Percentiles rank a stretch among this genome's conserved stretches.
Evolutionary conservation across 2,113 vertebrate genomes (phyloP).

Genomic region (Narcine bancroftii): DNA sequence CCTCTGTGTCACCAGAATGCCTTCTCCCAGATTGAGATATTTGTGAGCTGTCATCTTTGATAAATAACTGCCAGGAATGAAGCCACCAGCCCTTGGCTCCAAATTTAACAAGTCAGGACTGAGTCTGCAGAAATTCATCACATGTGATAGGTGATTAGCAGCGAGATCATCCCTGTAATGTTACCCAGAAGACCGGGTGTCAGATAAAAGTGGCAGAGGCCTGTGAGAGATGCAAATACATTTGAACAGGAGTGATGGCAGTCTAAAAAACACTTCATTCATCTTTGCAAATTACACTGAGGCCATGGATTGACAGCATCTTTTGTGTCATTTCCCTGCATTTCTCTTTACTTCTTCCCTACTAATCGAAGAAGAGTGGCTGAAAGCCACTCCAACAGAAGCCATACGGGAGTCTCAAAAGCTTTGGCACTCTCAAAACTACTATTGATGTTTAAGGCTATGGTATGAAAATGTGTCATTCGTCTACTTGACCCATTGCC

Average conservation of each 20-base stretch:
- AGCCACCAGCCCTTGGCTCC: constrained; percentile 50
- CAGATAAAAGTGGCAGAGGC: constrained; percentile 52
- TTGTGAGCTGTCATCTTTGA: constrained; percentile 98
- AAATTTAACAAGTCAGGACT: constrained; percentile 52
- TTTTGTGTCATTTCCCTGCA: constrained; percentile 30
- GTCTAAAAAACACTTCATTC: constrained; percentile 51
- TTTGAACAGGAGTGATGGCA: constrained; percentile 50
- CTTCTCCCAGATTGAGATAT: constrained; percentile 95
- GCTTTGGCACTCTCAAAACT: constrained; percentile 1
- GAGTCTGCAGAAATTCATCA: constrained; percentile 58
- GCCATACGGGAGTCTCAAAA: background rate
- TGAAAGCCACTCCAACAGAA: background rate
- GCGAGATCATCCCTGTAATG: constrained; percentile 47
- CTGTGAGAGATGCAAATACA: constrained; percentile 52
- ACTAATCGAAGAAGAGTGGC: constrained; percentile 32
- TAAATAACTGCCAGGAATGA: constrained; percentile 85
- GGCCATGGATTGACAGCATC: constrained; percentile 47
- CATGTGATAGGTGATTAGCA: constrained; percentile 64
- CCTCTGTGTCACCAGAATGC: constrained; percentile 73
- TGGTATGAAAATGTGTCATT: background rate
- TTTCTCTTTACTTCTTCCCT: background rate
- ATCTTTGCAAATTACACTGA: constrained; percentile 51
- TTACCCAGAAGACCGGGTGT: constrained; percentile 52
- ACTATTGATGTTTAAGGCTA: background rate
- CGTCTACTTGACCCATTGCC: background rate